phyloP scores from a whole-genome alignment of 2,797 vertebrate genomes.

The Pipistrellus kuhlii region DNA sequence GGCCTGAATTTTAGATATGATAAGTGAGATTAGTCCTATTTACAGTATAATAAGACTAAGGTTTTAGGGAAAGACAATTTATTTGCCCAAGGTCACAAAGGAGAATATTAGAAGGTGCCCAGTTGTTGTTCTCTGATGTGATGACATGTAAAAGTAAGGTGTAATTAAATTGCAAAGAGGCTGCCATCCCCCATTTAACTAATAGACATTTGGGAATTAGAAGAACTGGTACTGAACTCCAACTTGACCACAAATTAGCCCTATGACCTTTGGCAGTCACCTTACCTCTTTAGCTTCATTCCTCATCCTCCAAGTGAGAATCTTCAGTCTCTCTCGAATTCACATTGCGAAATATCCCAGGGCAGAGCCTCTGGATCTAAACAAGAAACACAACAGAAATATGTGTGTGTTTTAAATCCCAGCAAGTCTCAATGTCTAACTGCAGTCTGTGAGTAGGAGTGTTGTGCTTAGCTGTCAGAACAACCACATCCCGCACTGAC shows the following conservation, averaged over 20 bases:
- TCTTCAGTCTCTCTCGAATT: not conserved
- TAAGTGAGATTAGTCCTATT: not conserved
- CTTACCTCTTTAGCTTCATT: not conserved
- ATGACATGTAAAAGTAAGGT: not conserved
- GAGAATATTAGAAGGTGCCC: not conserved
- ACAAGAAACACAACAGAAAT: slow-evolving; percentile 45
- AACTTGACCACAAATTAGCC: not conserved
- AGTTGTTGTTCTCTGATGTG: not conserved
- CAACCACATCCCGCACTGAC: not conserved
- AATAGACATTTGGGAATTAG: not conserved
- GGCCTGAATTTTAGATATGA: not conserved
- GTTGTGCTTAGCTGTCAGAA: not conserved
- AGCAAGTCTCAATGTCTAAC: not conserved
- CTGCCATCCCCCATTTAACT: not conserved
- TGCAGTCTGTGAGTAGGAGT: not conserved
- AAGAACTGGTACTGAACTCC: not conserved
- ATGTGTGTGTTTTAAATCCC: not conserved
- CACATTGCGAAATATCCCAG: not conserved
- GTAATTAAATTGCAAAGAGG: not conserved
- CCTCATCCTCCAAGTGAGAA: not conserved
- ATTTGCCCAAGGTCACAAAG: slow-evolving; percentile 9
- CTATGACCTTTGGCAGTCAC: not conserved
- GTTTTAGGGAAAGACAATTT: not conserved
- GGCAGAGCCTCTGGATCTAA: not conserved
- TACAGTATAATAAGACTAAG: not conserved